These are phyloP conservation scores for Malacoraja senta DNA, from an alignment of 2,797 vertebrate species.

Conservation along the genomic window DNA sequence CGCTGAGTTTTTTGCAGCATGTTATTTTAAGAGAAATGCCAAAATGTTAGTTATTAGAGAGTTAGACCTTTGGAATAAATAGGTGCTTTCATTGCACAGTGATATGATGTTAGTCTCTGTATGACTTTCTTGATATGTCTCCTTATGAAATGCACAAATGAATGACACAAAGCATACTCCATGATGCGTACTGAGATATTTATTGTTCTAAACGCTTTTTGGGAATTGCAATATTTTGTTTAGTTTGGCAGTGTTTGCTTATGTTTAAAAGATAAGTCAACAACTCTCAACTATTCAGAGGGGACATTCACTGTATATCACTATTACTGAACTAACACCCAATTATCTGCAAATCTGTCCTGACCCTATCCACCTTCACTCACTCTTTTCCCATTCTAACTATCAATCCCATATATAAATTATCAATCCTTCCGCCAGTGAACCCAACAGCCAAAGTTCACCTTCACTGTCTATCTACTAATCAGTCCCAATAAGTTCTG, in stretches of 20 bases:
- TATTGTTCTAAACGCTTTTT: neutral
- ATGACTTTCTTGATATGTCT: conserved; percentile 44
- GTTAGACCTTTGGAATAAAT: conserved; percentile 41
- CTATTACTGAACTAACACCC: too few species aligned
- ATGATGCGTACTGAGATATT: neutral
- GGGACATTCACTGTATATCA: neutral
- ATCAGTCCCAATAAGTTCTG: too few species aligned
- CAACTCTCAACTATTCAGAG: neutral
- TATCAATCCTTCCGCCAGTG: too few species aligned
- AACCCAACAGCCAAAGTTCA: too few species aligned
- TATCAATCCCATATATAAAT: too few species aligned
- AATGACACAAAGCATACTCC: neutral
- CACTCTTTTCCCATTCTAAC: too few species aligned
- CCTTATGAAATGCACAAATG: conserved; percentile 41
- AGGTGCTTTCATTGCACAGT: neutral
- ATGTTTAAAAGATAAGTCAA: neutral
- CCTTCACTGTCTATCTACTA: too few species aligned
- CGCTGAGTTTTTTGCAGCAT: too few species aligned
- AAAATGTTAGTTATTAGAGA: conserved; percentile 39
- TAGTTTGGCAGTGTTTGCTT: too few species aligned
- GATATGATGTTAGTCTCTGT: conserved; percentile 43
- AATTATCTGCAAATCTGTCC: too few species aligned
- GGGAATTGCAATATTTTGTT: neutral
- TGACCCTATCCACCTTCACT: too few species aligned
- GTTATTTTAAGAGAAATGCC: too few species aligned